These are phyloP conservation scores for Geotrupes spiniger DNA, from an alignment of 2,888 invertebrate genomes.

Conservation along the genomic window DNA sequence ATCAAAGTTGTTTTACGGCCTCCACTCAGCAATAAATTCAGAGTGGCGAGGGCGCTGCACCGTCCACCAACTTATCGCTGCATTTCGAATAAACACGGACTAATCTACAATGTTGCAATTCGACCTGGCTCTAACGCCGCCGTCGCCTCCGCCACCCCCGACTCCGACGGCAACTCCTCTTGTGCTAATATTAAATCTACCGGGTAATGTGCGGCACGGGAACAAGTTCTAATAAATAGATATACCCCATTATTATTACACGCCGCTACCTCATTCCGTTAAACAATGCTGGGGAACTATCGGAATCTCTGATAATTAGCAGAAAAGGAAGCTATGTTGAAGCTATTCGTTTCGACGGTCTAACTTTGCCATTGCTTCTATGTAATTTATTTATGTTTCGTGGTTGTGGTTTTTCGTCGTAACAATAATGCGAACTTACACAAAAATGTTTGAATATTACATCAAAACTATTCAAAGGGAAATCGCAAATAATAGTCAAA, in stretches of 20 bases:
- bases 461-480: no score
- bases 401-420: no score
- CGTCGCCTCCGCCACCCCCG: slow-evolving; percentile 22
- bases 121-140: slow-evolving; percentile 24
- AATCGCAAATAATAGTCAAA: no score
- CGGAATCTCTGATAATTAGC: no score
- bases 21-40: slow-evolving; percentile 39
- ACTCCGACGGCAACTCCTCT: slow-evolving; percentile 15
- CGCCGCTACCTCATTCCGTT: slow-evolving; percentile 2
- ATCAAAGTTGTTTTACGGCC: slow-evolving; percentile 40
- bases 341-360: no score
- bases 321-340: no score
- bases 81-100: slow-evolving; percentile 44
- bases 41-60: slow-evolving; percentile 25
- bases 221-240: slow-evolving; percentile 32
- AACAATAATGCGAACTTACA: no score
- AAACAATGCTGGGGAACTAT: no score
- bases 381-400: no score
- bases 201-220: slow-evolving; percentile 34
- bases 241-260: slow-evolving; percentile 6
- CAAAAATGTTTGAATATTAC: no score
- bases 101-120: slow-evolving; percentile 47
- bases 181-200: slow-evolving; percentile 40
- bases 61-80: slow-evolving; percentile 42
- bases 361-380: no score